A percentile compares a stretch with the other conserved stretches of the same genome.
Evolutionary conservation across 2,113 vertebrate genomes (phyloP).

Genomic region (Barbus barbus): DNA sequence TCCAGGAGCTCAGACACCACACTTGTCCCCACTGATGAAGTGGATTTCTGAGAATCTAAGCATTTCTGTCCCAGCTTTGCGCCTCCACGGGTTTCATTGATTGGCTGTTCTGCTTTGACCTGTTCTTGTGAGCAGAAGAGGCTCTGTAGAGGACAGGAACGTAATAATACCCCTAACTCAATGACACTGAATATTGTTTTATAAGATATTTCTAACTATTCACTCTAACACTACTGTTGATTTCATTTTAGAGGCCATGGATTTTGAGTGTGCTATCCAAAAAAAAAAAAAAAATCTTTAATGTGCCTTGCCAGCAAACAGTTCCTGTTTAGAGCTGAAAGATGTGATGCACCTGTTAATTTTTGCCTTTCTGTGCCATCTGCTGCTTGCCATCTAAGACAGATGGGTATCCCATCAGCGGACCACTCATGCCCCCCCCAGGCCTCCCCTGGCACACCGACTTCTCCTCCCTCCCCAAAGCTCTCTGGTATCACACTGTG

Average conservation of each 20-base stretch:
- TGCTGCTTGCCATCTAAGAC: slow-evolving; percentile 34
- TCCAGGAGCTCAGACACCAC: slow-evolving; percentile 22
- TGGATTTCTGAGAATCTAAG: slow-evolving; percentile 37
- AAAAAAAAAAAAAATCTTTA: neutral
- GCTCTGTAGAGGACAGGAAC: neutral
- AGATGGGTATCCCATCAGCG: slow-evolving; percentile 38
- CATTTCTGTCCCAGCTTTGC: slow-evolving; percentile 8
- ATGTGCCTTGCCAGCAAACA: neutral
- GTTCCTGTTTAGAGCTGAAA: slow-evolving; percentile 17
- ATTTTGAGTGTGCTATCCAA: neutral
- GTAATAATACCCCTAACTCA: neutral
- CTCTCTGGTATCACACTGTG: slow-evolving; percentile 11
- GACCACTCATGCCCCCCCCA: neutral
- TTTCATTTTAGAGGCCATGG: neutral
- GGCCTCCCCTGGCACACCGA: neutral
- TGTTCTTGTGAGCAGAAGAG: neutral
- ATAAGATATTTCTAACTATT: neutral
- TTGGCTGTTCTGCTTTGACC: neutral
- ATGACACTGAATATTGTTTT: neutral
- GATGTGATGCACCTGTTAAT: slow-evolving; percentile 7
- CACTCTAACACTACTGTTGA: neutral
- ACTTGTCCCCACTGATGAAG: slow-evolving; percentile 34
- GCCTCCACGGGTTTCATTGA: neutral
- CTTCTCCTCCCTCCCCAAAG: neutral
- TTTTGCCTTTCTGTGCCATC: slow-evolving; percentile 43